A percentile compares a stretch with the other conserved stretches of the same genome.
phyloP scores from a whole-genome alignment of 2,113 vertebrate species.

The Mustela lutreola region DNA sequence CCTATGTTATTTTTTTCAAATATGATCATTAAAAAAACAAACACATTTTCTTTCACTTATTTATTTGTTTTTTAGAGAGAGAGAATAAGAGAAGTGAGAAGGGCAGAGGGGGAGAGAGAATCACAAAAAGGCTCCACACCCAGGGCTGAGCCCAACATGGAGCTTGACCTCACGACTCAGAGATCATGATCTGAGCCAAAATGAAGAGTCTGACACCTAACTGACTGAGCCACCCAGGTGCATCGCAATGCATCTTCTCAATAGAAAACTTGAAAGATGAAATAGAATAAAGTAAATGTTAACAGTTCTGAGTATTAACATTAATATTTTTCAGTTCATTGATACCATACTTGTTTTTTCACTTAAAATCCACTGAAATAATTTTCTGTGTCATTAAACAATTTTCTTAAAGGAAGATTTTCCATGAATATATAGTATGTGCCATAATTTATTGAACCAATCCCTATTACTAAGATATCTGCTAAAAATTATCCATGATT shows the following conservation, averaged over 20 bases:
- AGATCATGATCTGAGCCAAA: too few species aligned
- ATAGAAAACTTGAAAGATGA: neutral
- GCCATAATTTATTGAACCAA: neutral
- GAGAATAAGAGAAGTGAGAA: neutral
- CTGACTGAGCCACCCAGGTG: too few species aligned
- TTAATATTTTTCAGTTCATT: neutral
- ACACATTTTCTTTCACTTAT: neutral
- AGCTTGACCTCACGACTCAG: too few species aligned
- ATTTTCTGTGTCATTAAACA: conserved; percentile 43
- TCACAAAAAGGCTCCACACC: neutral
- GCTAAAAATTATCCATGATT: conserved; percentile 34
- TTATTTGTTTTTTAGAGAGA: neutral
- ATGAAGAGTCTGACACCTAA: too few species aligned
- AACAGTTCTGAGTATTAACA: neutral
- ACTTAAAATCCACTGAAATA: conserved; percentile 34
- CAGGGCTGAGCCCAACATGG: too few species aligned
- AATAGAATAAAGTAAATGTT: neutral
- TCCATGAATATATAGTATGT: neutral
- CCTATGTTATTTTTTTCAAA: conserved; percentile 20
- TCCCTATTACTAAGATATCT: neutral
- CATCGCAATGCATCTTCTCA: neutral
- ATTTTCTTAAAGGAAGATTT: conserved; percentile 10
- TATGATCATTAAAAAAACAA: neutral
- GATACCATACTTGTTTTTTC: neutral
- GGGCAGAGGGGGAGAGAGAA: neutral